phyloP scores from a whole-genome alignment of 2,797 vertebrate species.

The Labroides dimidiatus region DNA sequence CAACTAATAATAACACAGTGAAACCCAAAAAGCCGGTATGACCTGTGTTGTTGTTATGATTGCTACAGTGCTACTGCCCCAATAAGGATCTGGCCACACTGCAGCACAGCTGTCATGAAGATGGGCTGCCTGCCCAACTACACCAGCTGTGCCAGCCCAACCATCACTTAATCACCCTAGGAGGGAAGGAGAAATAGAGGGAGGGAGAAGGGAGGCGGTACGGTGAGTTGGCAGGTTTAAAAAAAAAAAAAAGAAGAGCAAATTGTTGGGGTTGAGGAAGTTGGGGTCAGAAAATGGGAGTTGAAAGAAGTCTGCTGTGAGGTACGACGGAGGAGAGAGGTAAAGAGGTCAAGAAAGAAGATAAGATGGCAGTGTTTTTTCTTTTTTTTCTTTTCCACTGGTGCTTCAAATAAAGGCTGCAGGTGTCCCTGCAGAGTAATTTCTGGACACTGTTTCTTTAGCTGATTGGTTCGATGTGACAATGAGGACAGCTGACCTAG shows the following conservation, averaged over 20 bases:
- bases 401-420: not conserved
- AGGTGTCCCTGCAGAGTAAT: not conserved
- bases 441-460: not conserved
- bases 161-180: slow-evolving; percentile 73
- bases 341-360: not conserved
- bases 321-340: slow-evolving; percentile 1
- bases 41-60: slow-evolving; percentile 63
- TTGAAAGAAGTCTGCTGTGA: not conserved
- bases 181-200: slow-evolving; percentile 40
- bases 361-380: no score
- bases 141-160: slow-evolving; percentile 78
- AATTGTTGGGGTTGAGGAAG: slow-evolving; percentile 32
- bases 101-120: slow-evolving; percentile 75
- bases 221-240: slow-evolving; percentile 23
- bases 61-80: slow-evolving; percentile 62
- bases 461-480: not conserved
- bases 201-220: not conserved
- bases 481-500: not conserved
- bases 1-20: slow-evolving; percentile 42
- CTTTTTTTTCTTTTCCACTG: no score
- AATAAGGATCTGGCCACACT: slow-evolving; percentile 63
- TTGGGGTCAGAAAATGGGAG: slow-evolving; percentile 10
- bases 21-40: slow-evolving; percentile 47
- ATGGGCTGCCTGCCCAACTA: slow-evolving; percentile 70
- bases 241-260: slow-evolving; percentile 41